Conservation (phyloP, 2,888 invertebrate species). For the Dermolepida albohirtum region DNA sequence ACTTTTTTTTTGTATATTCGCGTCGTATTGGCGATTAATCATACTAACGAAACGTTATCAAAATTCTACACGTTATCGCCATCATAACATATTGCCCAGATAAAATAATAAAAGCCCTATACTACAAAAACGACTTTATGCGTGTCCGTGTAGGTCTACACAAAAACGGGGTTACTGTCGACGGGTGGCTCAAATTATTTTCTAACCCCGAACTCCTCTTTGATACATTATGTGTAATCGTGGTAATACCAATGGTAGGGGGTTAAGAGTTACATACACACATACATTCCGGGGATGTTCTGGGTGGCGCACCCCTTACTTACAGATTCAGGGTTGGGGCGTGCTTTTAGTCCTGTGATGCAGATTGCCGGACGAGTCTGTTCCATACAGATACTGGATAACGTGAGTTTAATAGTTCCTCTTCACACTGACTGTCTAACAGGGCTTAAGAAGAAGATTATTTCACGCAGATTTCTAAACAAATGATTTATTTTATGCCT, state of each 20-base stretch:
- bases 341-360: constrained; percentile 61
- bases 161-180: too few species aligned
- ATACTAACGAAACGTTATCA: constrained; percentile 20
- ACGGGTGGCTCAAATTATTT: too few species aligned
- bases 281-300: constrained; percentile 13
- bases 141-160: background rate
- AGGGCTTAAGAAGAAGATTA: constrained; percentile 21
- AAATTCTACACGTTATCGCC: constrained; percentile 17
- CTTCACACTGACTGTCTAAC: constrained; percentile 12
- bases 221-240: constrained; percentile 9
- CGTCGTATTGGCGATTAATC: constrained; percentile 10
- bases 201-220: too few species aligned
- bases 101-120: constrained; percentile 9
- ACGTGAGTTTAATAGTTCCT: constrained; percentile 60
- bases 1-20: background rate
- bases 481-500: too few species aligned
- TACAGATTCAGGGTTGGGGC: constrained; percentile 41
- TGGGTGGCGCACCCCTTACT: constrained; percentile 13
- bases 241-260: constrained; percentile 1
- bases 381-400: constrained; percentile 60
- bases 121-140: background rate
- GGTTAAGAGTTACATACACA: background rate
- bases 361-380: constrained; percentile 61
- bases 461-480: constrained; percentile 25
- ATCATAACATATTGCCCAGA: constrained; percentile 21